A percentile compares a stretch with the other conserved stretches of the same genome.
Conservation (phyloP, 2,888 invertebrate genomes). For the Antheraea assamensis region DNA sequence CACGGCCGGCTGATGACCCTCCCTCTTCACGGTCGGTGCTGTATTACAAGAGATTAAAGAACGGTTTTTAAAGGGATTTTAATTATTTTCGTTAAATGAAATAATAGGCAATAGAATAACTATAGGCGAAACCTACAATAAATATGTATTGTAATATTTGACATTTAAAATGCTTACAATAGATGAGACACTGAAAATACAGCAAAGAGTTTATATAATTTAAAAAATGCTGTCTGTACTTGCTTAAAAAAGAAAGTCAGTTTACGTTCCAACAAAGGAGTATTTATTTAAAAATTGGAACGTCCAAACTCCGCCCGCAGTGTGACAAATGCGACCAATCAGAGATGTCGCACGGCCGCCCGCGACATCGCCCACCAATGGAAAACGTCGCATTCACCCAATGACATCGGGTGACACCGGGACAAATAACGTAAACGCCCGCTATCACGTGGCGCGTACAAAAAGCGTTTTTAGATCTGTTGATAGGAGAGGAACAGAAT, state of each 20-base stretch:
- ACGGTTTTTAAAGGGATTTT: not conserved
- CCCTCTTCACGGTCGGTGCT: constrained; percentile 31
- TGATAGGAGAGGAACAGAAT: not conserved
- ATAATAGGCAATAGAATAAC: no score
- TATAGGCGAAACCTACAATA: no score
- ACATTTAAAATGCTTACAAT: no score
- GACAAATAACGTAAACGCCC: constrained; percentile 65
- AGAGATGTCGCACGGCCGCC: constrained; percentile 71
- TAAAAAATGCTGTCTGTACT: no score
- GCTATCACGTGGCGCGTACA: constrained; percentile 46
- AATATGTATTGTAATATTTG: no score
- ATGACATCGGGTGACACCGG: constrained; percentile 78
- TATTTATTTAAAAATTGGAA: constrained; percentile 53
- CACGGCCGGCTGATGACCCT: constrained; percentile 38
- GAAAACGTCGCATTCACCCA: constrained; percentile 63
- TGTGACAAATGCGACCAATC: constrained; percentile 74
- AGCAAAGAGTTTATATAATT: not conserved
- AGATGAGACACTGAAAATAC: not conserved
- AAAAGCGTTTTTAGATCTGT: not conserved
- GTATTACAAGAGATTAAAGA: constrained; percentile 28
- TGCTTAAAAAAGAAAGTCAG: not conserved
- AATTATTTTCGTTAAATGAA: no score
- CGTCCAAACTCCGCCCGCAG: constrained; percentile 53
- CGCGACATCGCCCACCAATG: constrained; percentile 73
- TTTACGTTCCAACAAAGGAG: constrained; percentile 14